A percentile compares a stretch with the other conserved stretches of the same genome.
Conservation (phyloP, 1,140 invertebrate genomes). For the Harlomillsia oculata region DNA sequence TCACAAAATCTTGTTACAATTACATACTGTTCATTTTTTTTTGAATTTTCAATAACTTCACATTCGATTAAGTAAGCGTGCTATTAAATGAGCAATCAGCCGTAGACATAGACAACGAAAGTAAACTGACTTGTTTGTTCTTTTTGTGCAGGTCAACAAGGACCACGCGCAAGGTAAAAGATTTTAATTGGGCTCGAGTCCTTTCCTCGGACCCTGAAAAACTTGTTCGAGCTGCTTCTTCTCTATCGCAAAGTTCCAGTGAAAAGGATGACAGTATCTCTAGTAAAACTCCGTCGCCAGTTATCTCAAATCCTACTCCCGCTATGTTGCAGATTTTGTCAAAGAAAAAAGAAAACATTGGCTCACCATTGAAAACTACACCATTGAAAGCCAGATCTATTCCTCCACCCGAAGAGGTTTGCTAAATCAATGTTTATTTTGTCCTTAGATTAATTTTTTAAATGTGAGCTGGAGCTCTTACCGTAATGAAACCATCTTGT, state of each 20-base stretch:
- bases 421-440: neutral
- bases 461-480: no score
- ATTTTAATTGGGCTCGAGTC: constrained; percentile 34
- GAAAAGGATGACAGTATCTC: constrained; percentile 4
- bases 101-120: neutral
- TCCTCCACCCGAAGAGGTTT: no score
- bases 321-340: constrained; percentile 34
- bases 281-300: constrained; percentile 22
- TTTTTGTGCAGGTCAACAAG: constrained; percentile 20
- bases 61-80: no score
- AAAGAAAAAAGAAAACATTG: constrained; percentile 33
- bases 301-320: constrained; percentile 28
- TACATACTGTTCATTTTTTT: no score
- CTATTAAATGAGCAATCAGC: no score
- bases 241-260: constrained; percentile 24
- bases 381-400: neutral
- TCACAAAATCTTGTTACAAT: no score
- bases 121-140: neutral
- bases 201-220: constrained; percentile 34
- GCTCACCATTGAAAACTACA: constrained; percentile 6
- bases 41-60: no score
- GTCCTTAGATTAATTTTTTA: no score
- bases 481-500: no score
- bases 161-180: constrained; percentile 31
- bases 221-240: constrained; percentile 28